Base-by-base conservation (phyloP, 1,140 invertebrate genomes). In the Sarcophaga bullata region DNA sequence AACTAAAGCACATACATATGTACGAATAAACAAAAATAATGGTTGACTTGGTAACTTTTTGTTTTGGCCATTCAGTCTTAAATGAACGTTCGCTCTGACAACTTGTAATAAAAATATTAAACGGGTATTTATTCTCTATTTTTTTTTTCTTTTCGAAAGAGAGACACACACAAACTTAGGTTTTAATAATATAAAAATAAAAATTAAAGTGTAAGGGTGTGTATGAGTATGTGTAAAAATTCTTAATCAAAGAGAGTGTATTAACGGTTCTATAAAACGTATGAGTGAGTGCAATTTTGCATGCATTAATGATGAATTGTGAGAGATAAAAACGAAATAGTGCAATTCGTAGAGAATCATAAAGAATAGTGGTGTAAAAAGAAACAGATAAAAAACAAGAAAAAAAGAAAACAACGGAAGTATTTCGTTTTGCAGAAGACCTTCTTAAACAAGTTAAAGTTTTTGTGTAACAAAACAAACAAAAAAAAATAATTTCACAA, bases 21-120 rank as follows among this genome's bases (percentile, higher is more conserved):
- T 73, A 47, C 58, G 73, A 46, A 73, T 13, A 9, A 49, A 76
- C 73, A 15, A 47, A 15, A 76, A 76, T 76, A 47, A 76, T 47
- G 73, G 73, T 76, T 76, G 73, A n/a, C 73, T 76, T 76, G 73
- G 73, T 76, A 76, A 76, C 73, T 76, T 50, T 17, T n/a, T 49
- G 73, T 76, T 76, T 76, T 15, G 47, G 46, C 73, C 73, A 76
- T 76, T 76, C 73, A 76, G 73, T 76, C 48, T 76, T n/a, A n/a
- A 76, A 76, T 47, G 73, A 76, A 76, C 17, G 73, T 49, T 76
- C 73, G 73, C 46, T 49, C 73, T 76, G 73, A 76, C 48, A 76
- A 76, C 73, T 76, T 76, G 19, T 68, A 68, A 68, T n/a, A n/a
- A 68, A 68, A 68, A 68, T 54, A 10, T 3, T 11, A 54, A 54